Percentiles rank a stretch among this genome's conserved stretches.
Evolutionary conservation across 2,888 invertebrate species (phyloP).

Genomic region (Odontocolon sp.): DNA sequence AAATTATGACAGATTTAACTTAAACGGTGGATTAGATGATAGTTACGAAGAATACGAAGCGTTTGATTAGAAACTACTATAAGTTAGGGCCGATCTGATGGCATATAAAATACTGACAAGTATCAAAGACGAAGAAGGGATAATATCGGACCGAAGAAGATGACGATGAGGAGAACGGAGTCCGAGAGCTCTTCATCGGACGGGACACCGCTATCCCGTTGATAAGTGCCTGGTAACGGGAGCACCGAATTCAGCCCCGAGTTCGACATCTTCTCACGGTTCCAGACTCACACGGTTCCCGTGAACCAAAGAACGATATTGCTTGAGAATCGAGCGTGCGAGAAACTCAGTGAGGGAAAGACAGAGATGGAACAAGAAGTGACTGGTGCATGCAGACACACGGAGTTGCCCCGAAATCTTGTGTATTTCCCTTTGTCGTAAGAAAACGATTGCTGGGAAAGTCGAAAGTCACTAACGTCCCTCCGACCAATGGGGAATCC

Average conservation of each 20-base stretch:
- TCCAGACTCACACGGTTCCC: constrained; percentile 69
- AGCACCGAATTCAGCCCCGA: constrained; percentile 69
- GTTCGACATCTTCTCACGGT: constrained; percentile 74
- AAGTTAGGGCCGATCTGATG: no score
- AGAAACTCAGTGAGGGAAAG: neutral
- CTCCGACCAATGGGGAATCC: no score
- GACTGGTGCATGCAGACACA: neutral
- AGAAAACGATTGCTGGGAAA: constrained; percentile 50
- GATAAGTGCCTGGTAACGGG: constrained; percentile 70
- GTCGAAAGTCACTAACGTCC: neutral
- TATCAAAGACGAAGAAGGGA: neutral
- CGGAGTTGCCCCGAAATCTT: constrained; percentile 29
- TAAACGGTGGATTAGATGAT: no score
- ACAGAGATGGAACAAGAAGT: neutral
- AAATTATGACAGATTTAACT: no score
- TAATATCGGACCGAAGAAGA: neutral
- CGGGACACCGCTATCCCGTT: constrained; percentile 45
- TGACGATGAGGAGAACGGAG: neutral
- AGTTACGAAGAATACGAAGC: no score
- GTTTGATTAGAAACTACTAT: no score
- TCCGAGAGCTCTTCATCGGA: constrained; percentile 4
- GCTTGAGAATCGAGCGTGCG: constrained; percentile 24
- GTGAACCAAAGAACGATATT: neutral
- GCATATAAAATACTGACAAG: no score
- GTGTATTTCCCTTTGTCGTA: constrained; percentile 38